Evolutionary conservation across 2,113 vertebrate genomes (phyloP).

Genomic region (Saccopteryx bilineata): DNA sequence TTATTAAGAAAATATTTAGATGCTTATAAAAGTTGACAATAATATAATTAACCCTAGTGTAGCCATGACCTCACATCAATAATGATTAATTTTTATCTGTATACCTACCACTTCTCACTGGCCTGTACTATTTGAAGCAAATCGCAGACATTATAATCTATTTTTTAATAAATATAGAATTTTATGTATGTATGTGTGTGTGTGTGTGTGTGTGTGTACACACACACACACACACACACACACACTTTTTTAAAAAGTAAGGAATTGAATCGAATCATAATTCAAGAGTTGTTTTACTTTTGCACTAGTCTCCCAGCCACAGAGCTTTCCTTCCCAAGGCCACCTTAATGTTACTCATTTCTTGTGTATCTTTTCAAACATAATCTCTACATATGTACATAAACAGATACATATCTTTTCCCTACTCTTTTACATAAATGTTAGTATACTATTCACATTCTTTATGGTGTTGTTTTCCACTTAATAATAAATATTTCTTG

Average conservation of each 20-base stretch:
- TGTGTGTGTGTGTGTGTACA: too few species aligned
- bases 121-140: conserved; percentile 16
- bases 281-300: neutral
- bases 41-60: conserved; percentile 3
- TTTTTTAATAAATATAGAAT: neutral
- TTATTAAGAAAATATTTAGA: conserved; percentile 42
- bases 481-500: conserved; percentile 35
- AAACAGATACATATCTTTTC: neutral
- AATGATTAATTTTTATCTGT: conserved; percentile 27
- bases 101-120: neutral
- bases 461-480: neutral
- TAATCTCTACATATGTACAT: neutral
- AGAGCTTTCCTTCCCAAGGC: conserved; percentile 28
- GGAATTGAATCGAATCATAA: conserved; percentile 7
- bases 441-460: neutral
- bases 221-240: too few species aligned
- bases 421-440: neutral
- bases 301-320: neutral
- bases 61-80: neutral
- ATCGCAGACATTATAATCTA: neutral
- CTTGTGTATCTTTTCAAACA: conserved; percentile 23
- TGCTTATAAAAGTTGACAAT: conserved; percentile 20
- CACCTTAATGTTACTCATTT: neutral
- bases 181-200: neutral
- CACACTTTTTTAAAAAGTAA: neutral